Conservation (phyloP, 2,797 vertebrate species). For the Lagodon rhomboides region DNA sequence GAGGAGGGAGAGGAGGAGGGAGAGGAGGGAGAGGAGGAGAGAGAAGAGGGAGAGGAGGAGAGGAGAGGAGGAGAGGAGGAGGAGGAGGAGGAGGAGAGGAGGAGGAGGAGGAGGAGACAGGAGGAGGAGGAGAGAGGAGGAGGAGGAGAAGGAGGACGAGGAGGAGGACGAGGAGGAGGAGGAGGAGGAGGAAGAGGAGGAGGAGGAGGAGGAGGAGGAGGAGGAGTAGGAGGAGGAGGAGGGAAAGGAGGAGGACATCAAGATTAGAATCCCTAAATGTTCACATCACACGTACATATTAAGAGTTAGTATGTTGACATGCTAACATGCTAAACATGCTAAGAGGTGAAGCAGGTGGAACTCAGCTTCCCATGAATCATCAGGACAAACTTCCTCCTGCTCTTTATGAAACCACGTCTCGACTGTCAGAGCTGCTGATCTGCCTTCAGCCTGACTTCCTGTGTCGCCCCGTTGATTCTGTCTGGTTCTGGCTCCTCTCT, state of each 20-base stretch:
- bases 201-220: no score
- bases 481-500: not conserved
- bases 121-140: no score
- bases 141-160: no score
- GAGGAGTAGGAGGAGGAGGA: no score
- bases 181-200: no score
- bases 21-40: not conserved
- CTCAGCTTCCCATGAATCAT: constrained; percentile 15
- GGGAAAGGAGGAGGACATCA: no score
- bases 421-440: constrained; percentile 3
- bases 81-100: no score
- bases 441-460: not conserved
- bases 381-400: not conserved
- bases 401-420: not conserved
- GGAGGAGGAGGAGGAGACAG: no score
- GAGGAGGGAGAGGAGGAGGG: no score
- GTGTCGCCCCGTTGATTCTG: no score
- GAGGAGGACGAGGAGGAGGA: not conserved
- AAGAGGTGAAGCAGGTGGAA: not conserved
- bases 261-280: no score
- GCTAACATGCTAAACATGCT: not conserved
- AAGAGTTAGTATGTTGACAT: not conserved
- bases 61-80: no score
- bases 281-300: not conserved
- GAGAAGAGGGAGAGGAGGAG: not conserved